phyloP scores from a whole-genome alignment of 2,113 vertebrate genomes.

The Melozone crissalis region DNA sequence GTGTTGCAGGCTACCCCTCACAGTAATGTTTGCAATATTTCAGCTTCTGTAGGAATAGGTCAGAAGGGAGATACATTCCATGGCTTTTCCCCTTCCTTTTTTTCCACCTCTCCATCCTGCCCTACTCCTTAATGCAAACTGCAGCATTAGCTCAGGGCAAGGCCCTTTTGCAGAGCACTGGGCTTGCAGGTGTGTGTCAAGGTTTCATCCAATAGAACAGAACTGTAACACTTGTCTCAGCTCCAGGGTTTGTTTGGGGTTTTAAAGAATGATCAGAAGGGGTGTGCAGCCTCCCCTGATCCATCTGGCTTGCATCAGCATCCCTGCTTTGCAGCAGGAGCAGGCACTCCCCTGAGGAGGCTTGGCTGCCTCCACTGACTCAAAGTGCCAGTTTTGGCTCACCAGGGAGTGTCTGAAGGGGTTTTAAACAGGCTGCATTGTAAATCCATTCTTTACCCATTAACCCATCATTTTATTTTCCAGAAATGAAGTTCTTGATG shows the following conservation, averaged over 20 bases:
- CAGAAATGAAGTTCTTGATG: background rate
- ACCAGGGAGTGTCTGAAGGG: background rate
- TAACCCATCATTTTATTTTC: background rate
- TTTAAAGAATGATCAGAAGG: background rate
- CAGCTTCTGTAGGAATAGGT: background rate
- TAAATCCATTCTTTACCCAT: background rate
- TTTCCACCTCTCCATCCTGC: background rate
- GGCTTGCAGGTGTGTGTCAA: background rate
- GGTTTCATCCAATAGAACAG: background rate
- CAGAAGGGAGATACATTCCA: background rate
- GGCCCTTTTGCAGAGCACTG: background rate
- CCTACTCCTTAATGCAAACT: background rate
- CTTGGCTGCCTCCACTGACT: background rate
- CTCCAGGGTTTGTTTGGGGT: background rate
- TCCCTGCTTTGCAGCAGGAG: background rate
- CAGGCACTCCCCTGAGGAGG: background rate
- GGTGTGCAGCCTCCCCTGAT: background rate
- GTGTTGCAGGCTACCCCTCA: background rate
- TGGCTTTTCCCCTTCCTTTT: background rate
- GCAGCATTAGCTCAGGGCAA: background rate
- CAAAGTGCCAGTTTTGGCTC: background rate
- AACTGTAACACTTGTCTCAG: background rate
- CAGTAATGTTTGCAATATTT: background rate
- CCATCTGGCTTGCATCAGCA: rapidly evolving
- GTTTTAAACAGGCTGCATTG: background rate